Percentiles rank a stretch among this genome's conserved stretches.
Evolutionary conservation across 2,888 invertebrate species (phyloP).

Genomic region (Tenthredo mesomela): DNA sequence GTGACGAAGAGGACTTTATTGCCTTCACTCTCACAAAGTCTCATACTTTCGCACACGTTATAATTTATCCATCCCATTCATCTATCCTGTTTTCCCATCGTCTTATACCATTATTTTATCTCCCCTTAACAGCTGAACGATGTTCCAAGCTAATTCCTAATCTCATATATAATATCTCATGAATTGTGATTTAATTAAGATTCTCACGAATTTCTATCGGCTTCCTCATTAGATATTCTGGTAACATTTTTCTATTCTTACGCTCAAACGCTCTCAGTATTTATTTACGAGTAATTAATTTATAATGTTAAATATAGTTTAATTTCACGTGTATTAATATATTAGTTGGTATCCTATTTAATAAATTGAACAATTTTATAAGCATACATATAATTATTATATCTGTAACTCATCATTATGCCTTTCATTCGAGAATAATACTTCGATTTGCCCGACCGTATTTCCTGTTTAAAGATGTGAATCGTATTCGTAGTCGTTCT

Average conservation of each 20-base stretch:
- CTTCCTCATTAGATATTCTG: background rate
- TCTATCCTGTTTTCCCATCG: conserved; percentile 14
- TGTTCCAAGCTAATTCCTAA: background rate
- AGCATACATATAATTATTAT: conserved; percentile 31
- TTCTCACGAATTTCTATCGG: conserved; percentile 17
- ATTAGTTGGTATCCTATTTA: background rate
- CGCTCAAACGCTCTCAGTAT: conserved; percentile 44
- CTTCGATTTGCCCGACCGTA: background rate
- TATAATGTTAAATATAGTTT: conserved; percentile 14
- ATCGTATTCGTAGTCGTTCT: conserved; percentile 1
- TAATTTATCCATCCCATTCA: conserved; percentile 29
- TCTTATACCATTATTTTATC: background rate
- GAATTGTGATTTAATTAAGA: conserved; percentile 45
- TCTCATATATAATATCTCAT: conserved; percentile 1
- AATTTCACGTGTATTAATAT: conserved; percentile 43
- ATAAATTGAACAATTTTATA: conserved; percentile 48
- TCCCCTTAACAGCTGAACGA: background rate
- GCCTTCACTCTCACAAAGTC: conserved; percentile 37
- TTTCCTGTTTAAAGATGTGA: conserved; percentile 8
- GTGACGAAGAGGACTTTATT: conserved; percentile 27
- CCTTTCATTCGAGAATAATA: background rate
- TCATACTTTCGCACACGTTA: conserved; percentile 38
- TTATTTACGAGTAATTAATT: conserved; percentile 48
- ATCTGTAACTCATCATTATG: background rate
- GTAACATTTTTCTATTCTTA: conserved; percentile 7